Percentiles rank a stretch among this genome's conserved stretches.
phyloP scores from a whole-genome alignment of 2,888 invertebrate species.

The Thecocarcelia acutangulata region DNA sequence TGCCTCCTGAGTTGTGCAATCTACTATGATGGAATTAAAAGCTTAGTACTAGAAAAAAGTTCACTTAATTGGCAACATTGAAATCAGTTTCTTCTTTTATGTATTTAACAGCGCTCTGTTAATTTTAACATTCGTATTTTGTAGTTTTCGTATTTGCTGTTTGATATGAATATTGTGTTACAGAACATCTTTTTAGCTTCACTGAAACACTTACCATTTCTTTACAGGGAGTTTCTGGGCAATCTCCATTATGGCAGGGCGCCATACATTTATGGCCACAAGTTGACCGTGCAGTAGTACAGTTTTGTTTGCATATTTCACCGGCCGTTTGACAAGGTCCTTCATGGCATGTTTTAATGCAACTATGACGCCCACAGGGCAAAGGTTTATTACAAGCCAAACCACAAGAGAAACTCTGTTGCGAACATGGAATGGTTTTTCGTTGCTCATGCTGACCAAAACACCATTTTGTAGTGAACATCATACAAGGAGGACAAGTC shows the following conservation, averaged over 20 bases:
- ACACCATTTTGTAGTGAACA: slow-evolving; percentile 92
- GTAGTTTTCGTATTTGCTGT: no score
- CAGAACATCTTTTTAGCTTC: no score
- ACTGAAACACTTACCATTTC: slow-evolving; percentile 83
- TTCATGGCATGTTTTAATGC: slow-evolving; percentile 90
- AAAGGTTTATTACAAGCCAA: slow-evolving; percentile 90
- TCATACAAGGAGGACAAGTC: slow-evolving; percentile 91
- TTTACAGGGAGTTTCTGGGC: slow-evolving; percentile 87
- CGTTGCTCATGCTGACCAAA: slow-evolving; percentile 91
- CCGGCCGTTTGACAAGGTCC: slow-evolving; percentile 86
- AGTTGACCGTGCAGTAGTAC: slow-evolving; percentile 84
- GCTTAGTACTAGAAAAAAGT: no score
- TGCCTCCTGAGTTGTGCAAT: no score
- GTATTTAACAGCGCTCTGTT: no score
- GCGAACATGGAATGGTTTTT: slow-evolving; percentile 88
- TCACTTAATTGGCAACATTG: no score
- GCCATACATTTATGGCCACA: slow-evolving; percentile 94
- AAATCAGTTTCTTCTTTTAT: no score
- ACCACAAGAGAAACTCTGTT: slow-evolving; percentile 94
- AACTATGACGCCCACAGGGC: slow-evolving; percentile 92
- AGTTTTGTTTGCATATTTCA: slow-evolving; percentile 90
- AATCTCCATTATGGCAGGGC: slow-evolving; percentile 89
- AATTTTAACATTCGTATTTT: no score
- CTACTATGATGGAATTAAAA: no score
- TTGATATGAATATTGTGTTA: no score